Conservation (phyloP, 1,140 invertebrate species). For the Araneus ventricosus region DNA sequence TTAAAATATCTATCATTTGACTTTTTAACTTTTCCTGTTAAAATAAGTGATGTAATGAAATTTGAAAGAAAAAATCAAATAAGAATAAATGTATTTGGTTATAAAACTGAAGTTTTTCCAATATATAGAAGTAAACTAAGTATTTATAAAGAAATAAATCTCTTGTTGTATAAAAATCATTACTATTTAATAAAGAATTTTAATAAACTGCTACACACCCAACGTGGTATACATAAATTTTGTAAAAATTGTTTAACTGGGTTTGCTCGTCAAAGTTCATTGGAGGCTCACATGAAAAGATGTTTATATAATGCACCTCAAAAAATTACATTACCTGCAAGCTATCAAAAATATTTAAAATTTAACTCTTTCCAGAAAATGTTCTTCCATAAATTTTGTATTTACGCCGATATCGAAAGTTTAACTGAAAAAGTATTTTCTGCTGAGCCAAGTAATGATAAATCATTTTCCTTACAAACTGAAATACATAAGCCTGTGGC, state of each 20-base stretch:
- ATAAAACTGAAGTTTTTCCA: constrained; percentile 3
- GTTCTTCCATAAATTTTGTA: constrained; percentile 24
- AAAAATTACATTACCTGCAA: constrained; percentile 22
- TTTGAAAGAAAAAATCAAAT: constrained; percentile 42
- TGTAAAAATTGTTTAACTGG: constrained; percentile 55
- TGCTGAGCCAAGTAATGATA: not conserved
- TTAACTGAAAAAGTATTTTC: constrained; percentile 40
- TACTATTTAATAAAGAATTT: constrained; percentile 58
- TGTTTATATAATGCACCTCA: constrained; percentile 26
- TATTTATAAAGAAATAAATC: constrained; percentile 37
- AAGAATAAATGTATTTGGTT: constrained; percentile 40
- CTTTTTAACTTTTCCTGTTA: constrained; percentile 23
- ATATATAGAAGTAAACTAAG: constrained; percentile 28
- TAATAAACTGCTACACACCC: not conserved
- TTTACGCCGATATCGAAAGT: constrained; percentile 45
- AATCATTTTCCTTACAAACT: not conserved
- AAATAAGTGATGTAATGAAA: constrained; percentile 19
- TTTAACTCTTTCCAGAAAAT: constrained; percentile 49
- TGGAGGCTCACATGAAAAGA: constrained; percentile 23
- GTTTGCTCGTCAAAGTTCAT: not conserved
- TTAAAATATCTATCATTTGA: not conserved
- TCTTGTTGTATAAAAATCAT: constrained; percentile 45
- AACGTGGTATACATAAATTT: not conserved
- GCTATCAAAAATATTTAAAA: constrained; percentile 42
- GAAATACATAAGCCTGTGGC: constrained; percentile 14